Evolutionary conservation across 2,888 invertebrate genomes (phyloP), one percentile per base, ranked within the genome.

Genomic region (Stegophylla sp.): DNA sequence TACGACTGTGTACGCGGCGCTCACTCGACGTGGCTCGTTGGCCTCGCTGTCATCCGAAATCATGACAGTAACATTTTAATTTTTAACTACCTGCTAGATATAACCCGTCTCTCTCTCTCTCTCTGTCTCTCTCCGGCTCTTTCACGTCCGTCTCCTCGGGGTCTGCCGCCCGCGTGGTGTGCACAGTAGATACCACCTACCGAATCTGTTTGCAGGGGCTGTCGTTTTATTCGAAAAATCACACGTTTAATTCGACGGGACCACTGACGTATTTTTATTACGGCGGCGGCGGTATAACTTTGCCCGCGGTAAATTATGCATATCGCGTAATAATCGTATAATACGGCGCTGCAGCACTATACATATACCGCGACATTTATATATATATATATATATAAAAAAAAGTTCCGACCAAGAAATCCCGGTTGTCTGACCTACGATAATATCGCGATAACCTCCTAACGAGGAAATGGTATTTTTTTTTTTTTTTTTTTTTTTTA

Each of bases 61-160:
- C 79, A 79, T 79, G 79, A 79, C 79, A 79, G 79, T 79, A 79
- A 79, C 79, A 63, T 79, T 79, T 79, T 79, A 79, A 79, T 79
- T 79, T 79, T 79, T 79, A 79, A 79, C 79, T 20, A 79, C 79
- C 61, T 26, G 59, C 61, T 53, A 53, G 41, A 66, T n/a, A 66
- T 76, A 66, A 66, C 76, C 76, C 66, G 53, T 66, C 64, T 23
- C 64, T 28, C 64, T n/a, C n/a, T n/a, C n/a, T n/a, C n/a, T n/a
- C n/a, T n/a, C n/a, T n/a, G n/a, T n/a, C n/a, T n/a, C n/a, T n/a
- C n/a, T n/a, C n/a, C n/a, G n/a, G 4, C 10, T 10, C 63, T 28
- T 34, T 23, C n/a, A n/a, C 23, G 13, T 43, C 41, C 12, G 28
- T 26, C 66, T n/a, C 20, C 5, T 48, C 28, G 10, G 2, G 9